Percentiles rank a stretch among this genome's conserved stretches.
phyloP scores from a whole-genome alignment of 2,888 invertebrate species.

The Chrysotoxum bicinctum region DNA sequence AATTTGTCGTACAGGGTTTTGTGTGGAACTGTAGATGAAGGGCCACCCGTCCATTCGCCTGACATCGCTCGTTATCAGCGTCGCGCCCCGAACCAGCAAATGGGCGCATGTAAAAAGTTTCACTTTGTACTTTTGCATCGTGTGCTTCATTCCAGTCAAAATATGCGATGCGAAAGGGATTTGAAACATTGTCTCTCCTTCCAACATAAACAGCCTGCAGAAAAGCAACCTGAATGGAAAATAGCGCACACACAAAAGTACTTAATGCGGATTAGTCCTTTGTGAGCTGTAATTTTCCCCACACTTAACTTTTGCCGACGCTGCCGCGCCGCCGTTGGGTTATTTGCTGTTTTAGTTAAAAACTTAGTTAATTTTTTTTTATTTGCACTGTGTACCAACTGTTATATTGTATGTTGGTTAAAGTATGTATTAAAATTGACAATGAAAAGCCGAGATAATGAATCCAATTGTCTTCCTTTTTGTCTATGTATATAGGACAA shows the following conservation, averaged over 20 bases:
- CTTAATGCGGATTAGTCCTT: conserved; percentile 69
- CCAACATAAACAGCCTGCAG: conserved; percentile 40
- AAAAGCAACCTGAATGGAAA: conserved; percentile 56
- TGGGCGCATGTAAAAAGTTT: conserved; percentile 46
- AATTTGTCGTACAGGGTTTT: conserved; percentile 61
- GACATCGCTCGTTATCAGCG: neutral
- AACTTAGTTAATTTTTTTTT: neutral
- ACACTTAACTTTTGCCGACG: conserved; percentile 56
- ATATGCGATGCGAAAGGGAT: conserved; percentile 33
- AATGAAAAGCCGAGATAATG: conserved; percentile 45
- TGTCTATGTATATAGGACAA: conserved; percentile 29
- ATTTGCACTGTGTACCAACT: neutral
- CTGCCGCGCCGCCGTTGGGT: conserved; percentile 14
- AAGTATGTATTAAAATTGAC: conserved; percentile 30
- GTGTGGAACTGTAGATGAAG: neutral
- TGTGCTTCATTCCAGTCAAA: conserved; percentile 29
- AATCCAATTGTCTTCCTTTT: conserved; percentile 48
- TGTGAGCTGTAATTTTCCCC: conserved; percentile 60
- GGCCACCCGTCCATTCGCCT: neutral
- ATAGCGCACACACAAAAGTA: conserved; percentile 47
- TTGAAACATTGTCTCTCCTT: conserved; percentile 38
- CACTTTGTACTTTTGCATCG: conserved; percentile 38
- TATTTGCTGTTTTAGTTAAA: conserved; percentile 16
- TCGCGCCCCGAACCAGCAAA: neutral
- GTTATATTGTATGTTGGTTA: conserved; percentile 3